Evolutionary conservation across 1,140 invertebrate species (phyloP), one percentile per base, ranked within the genome.

Genomic region (Aphelenchoides avenae): DNA sequence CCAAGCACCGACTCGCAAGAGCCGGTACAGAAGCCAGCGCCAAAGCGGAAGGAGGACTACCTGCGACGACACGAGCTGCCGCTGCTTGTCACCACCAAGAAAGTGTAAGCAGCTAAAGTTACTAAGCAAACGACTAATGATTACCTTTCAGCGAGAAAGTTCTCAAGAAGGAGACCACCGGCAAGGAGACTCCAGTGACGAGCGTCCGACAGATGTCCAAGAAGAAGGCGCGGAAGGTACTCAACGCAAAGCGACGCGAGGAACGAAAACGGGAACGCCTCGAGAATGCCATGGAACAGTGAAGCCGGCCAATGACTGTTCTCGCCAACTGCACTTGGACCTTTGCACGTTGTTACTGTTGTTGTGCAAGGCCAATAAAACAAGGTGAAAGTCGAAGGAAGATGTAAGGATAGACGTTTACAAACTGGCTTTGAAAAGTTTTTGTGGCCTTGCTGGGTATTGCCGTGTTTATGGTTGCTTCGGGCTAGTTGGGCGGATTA

Each of bases 151-250:
- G 22, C 9, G 15, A 43, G 11, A 26, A 15, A 43, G 40, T n/a
- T n/a, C 42, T 9, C 42, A 43, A 1, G 1, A 63, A 5, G 11
- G 60, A 60, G 33, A n/a, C 27, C 3, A 20, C 20, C 20, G 18
- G 9, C 15, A 6, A 22, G 11, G 3, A 36, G 36, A 36, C n/a
- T 26, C 30, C 31, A 4, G 57, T 59, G 6, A 49, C 52, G 6
- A 22, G 26, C 5, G 57, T 30, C 22, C 6, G 62, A 11, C 30
- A 49, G 29, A 55, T 59, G 26, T 64, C 57, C 24, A 59, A 59
- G 29, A 59, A 59, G 42, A 59, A 59, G 40, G 57, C 57, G 15
- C 37, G 60, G 13, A 59, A 59, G 37, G 3, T 59, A 6, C 11
- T 59, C 40, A 43, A 64, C 29, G 61, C 58, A n/a, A 7, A 1